phyloP scores from a whole-genome alignment of 1,140 invertebrate species.

The Samia ricini region DNA sequence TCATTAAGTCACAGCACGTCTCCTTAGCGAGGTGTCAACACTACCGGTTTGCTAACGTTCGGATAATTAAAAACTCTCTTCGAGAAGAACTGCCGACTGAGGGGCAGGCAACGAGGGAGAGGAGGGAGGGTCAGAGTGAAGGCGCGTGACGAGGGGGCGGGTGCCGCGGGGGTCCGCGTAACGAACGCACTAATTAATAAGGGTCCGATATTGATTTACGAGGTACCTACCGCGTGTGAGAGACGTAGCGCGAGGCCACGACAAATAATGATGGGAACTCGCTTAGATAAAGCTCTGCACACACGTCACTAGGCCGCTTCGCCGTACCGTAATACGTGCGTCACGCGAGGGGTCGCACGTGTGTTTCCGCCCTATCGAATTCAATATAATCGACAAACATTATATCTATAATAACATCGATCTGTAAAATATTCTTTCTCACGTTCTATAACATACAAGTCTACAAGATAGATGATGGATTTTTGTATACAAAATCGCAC shows the following conservation, averaged over 20 bases:
- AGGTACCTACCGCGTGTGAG: conserved; percentile 47
- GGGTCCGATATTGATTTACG: conserved; percentile 75
- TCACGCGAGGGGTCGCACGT: conserved; percentile 10
- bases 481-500: too few relatives aligned
- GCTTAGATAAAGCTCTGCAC: not conserved
- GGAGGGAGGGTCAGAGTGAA: conserved; percentile 8
- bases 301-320: not conserved
- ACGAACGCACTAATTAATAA: conserved; percentile 75
- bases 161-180: conserved; percentile 46
- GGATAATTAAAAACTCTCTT: conserved; percentile 67
- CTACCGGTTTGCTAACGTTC: conserved; percentile 33
- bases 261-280: conserved; percentile 12
- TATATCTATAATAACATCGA: too few relatives aligned
- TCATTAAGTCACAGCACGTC: conserved; percentile 31
- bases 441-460: too few relatives aligned
- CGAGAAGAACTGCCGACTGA: conserved; percentile 31
- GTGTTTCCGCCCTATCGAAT: not conserved
- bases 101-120: conserved; percentile 7
- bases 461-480: too few relatives aligned
- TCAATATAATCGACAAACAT: not conserved
- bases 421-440: too few relatives aligned
- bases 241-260: conserved; percentile 18
- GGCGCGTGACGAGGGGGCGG: conserved; percentile 9
- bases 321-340: not conserved
- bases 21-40: conserved; percentile 46